Evolutionary conservation across 2,113 vertebrate genomes (phyloP).

Genomic region (Myotis brandtii): DNA sequence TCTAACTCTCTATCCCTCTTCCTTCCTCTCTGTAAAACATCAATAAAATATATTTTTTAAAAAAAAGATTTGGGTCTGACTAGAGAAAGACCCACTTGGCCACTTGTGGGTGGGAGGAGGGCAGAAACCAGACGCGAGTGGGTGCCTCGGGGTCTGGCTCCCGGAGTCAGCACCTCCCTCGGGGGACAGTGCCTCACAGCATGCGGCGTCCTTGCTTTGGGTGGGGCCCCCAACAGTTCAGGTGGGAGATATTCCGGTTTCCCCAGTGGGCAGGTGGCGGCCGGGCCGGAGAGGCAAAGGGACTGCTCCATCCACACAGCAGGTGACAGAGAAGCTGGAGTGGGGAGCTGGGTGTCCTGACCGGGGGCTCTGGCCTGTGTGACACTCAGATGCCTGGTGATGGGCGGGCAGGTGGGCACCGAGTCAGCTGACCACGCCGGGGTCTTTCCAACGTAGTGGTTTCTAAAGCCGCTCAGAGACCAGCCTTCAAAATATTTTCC

Average conservation of each 20-base stretch:
- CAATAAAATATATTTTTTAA: no score
- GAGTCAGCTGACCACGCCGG: not conserved
- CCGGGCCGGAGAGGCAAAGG: not conserved
- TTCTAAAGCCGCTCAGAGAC: not conserved
- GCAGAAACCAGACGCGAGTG: not conserved
- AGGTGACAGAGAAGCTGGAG: not conserved
- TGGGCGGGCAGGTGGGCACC: not conserved
- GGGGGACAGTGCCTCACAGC: not conserved
- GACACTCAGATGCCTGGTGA: not conserved
- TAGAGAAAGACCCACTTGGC: not conserved
- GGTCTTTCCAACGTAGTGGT: not conserved
- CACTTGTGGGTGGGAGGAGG: no score
- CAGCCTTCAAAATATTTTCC: not conserved
- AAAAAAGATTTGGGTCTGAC: not conserved
- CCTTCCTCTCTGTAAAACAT: no score
- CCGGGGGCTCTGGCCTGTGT: fast-evolving
- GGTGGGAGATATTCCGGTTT: fast-evolving
- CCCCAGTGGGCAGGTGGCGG: not conserved
- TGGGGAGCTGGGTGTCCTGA: not conserved
- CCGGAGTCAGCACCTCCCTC: not conserved
- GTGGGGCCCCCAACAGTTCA: not conserved
- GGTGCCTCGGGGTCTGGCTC: not conserved
- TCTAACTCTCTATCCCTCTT: no score
- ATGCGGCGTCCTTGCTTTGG: not conserved
- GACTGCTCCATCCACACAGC: not conserved